A percentile compares a stretch with the other conserved stretches of the same genome.
These are phyloP conservation scores for Maccullochella peelii DNA, from an alignment of 2,113 vertebrate genomes.

Conservation along the genomic window DNA sequence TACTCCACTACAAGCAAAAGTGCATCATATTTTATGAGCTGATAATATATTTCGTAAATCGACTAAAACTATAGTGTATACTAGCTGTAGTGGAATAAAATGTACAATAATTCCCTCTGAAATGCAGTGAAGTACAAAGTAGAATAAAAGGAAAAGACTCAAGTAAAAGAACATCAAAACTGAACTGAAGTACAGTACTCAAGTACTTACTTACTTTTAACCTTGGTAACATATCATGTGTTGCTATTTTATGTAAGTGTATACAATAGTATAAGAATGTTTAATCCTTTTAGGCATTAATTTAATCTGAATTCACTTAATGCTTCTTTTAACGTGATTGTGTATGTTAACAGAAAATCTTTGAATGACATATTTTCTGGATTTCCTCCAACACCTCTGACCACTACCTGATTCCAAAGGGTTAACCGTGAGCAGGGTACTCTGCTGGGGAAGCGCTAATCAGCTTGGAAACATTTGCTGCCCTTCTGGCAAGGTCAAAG, in stretches of 20 bases:
- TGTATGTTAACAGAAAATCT: background rate
- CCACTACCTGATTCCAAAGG: constrained; percentile 63
- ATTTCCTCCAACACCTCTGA: constrained; percentile 27
- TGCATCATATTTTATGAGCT: too few species aligned
- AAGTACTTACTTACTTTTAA: background rate
- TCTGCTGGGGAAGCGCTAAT: constrained; percentile 82
- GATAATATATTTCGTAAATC: too few species aligned
- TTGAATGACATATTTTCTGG: constrained; percentile 50
- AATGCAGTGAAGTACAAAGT: background rate
- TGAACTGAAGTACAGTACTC: background rate
- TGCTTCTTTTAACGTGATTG: background rate
- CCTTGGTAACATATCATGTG: background rate
- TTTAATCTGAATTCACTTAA: background rate
- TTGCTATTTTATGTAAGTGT: background rate
- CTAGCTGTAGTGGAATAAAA: background rate
- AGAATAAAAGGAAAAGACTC: background rate
- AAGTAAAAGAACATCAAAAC: background rate
- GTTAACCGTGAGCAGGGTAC: constrained; percentile 63
- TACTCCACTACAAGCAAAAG: background rate
- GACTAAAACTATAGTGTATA: too few species aligned
- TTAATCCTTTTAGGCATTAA: background rate
- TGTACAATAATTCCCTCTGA: background rate
- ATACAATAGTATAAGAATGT: background rate
- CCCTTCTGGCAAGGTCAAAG: constrained; percentile 87
- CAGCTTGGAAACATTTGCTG: constrained; percentile 86